Base-by-base conservation (phyloP, 1,140 invertebrate genomes). In the Leptinotarsa defecta region DNA sequence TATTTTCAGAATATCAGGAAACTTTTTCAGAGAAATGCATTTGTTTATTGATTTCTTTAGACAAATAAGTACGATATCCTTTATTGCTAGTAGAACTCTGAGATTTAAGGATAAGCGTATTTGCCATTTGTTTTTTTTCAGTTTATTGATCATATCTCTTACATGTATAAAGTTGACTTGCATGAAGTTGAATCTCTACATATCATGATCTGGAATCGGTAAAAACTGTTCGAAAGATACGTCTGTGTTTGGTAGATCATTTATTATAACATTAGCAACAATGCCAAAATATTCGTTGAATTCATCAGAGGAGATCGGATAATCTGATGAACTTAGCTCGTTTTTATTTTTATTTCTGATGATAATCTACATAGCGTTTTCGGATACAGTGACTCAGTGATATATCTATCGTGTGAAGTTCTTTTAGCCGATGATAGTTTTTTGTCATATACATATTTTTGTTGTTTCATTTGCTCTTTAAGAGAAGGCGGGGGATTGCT, bases 351-450 rank as follows among this genome's bases (percentile, higher is more conserved):
- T 22, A 6, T 64, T 24, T 65, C 8, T 65, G 1, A 65, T 65
- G 63, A 65, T 65, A 65, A 24, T 65, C 20, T 20, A 65, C 20
- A 65, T 65, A 65, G 63, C 20, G 24, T 65, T 65, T 65, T 65
- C 20, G 63, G 63, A 1, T 1, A 64, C 63, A 20, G 19, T 65
- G 20, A 65, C 20, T 65, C 63, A 20, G 63, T 65, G 63, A 24
- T 65, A 65, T 65, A 65, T 65, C 15, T 65, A 65, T 65, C 20
- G 1, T 22, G 63, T 22, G 63, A 64, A 17, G 63, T 19, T 64
- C 5, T 64, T 22, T 22, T 6, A 64, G 19, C 19, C 24, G 19
- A 65, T 65, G 1, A 65, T 24, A 24, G 1, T 65, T 65, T 65
- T 65, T 65, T 20, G 24, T 65, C 63, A 65, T 2, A 64, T 64